Conservation (phyloP, 30 jellyfish, hydroid and myxozoan genomes). For the Turritopsis rubra region DNA sequence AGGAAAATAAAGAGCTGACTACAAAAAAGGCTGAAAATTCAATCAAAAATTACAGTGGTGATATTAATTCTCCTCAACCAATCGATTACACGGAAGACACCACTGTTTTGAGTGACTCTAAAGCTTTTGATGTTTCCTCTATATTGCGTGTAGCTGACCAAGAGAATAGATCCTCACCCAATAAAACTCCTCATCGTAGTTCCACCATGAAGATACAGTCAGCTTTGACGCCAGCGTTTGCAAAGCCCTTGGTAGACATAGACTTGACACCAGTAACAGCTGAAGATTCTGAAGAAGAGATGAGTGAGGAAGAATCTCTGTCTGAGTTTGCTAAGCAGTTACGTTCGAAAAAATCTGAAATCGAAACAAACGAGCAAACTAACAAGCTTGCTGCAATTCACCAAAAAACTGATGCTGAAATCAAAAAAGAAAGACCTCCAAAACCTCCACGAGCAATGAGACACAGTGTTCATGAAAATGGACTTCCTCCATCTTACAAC, state of each 20-base stretch:
- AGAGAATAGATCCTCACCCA: not conserved
- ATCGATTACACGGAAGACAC: conserved; percentile 40
- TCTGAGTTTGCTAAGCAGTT: conserved; percentile 41
- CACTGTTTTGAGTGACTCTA: conserved; percentile 39
- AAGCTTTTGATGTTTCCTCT: conserved; percentile 83
- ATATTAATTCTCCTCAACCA: conserved; percentile 39
- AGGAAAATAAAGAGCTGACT: not conserved
- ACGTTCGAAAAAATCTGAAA: conserved; percentile 18
- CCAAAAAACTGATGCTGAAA: not conserved
- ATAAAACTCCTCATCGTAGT: conserved; percentile 34
- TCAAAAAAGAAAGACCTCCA: conserved; percentile 6
- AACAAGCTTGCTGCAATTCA: not conserved
- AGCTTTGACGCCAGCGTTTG: conserved; percentile 24
- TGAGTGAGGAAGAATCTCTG: conserved; percentile 16
- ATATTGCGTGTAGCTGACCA: conserved; percentile 63
- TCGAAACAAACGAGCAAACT: not conserved
- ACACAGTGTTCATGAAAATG: not conserved
- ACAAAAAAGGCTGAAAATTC: not conserved
- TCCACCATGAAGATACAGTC: conserved; percentile 37
- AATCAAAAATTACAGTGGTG: conserved; percentile 13
- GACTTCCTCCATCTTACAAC: conserved; percentile 23
- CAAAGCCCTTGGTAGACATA: conserved; percentile 14
- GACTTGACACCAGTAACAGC: conserved; percentile 29
- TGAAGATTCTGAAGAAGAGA: conserved; percentile 22
- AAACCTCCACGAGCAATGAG: conserved; percentile 25